Conservation (phyloP, 2,797 vertebrate species). For the Sebastes wilsoni region DNA sequence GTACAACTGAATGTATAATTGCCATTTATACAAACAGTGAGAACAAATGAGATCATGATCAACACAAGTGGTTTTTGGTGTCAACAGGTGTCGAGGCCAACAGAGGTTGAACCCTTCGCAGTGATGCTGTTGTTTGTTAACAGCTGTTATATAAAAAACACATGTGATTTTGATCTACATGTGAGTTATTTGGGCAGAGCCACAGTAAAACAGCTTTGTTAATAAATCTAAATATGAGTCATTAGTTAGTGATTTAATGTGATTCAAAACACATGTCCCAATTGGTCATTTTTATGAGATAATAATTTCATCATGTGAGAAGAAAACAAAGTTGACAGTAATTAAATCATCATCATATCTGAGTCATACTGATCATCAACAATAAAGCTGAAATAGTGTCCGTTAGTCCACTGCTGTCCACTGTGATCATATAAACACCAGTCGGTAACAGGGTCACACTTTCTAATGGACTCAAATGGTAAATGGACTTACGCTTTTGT, state of each 20-base stretch:
- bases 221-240: not conserved
- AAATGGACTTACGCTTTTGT: no score
- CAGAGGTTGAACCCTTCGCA: not conserved
- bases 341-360: not conserved
- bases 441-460: no score
- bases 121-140: not conserved
- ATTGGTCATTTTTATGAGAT: not conserved
- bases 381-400: not conserved
- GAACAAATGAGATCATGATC: not conserved
- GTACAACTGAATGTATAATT: no score
- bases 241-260: not conserved
- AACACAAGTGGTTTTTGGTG: not conserved
- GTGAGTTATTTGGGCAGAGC: not conserved
- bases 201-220: not conserved
- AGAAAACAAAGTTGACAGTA: not conserved
- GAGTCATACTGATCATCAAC: not conserved
- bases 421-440: not conserved
- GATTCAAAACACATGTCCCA: not conserved
- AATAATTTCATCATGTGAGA: not conserved
- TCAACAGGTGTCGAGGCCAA: not conserved
- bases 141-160: not conserved
- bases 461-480: no score
- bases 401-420: not conserved
- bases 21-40: not conserved
- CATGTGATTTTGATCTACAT: not conserved